Base-by-base conservation (phyloP, 2,113 vertebrate genomes). In the Hypanus sabinus region DNA sequence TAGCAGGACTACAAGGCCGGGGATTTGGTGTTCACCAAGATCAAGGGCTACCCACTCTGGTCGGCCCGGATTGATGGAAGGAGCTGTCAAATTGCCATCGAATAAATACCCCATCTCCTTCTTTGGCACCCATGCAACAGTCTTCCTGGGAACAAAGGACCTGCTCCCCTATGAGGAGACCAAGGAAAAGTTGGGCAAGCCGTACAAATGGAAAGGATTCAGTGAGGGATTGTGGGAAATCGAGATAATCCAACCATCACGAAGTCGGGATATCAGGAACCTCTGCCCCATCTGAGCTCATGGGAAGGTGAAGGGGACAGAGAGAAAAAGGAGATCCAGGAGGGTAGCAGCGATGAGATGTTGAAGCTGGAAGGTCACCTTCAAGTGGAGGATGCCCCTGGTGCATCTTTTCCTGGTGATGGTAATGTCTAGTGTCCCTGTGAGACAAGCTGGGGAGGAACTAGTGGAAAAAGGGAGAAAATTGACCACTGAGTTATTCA, bases 41-140 rank as follows among this genome's bases (percentile, higher is more conserved):
- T 98, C 98, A 98, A 98, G 95, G 98, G 98, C 95, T 98, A 98
- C 96, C 98, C 98, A 96, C 98, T 98, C 97, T 98, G 98, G 98
- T 98, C 98, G 93, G 98, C 98, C 95, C 96, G 98, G n/a, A n/a
- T n/a, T n/a, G n/a, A n/a, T n/a, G n/a, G 98, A 99, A 96, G 97
- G 98, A 9, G 98, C 98, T 0, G 97, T 98, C 60, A 99, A 98
- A 93, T 98, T 98, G 0, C 96, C 98, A 81, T 97, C 98, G 94
- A 99, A 98, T 94, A 99, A 98, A 95, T 98, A 98, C 95, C 98
- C 98, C 95, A 98, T 99, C 94, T 99, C 98, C 96, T 99, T 99
- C 94, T 99, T 99, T 5, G 98, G 98, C 94, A 99, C 98, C 65
- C 98, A 99, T 0, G 98, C 98, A 96, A 99, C 98, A 98, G 98